A percentile compares a stretch with the other conserved stretches of the same genome.
Conservation (phyloP, 1,140 invertebrate species). For the Temnothorax nylanderi region DNA sequence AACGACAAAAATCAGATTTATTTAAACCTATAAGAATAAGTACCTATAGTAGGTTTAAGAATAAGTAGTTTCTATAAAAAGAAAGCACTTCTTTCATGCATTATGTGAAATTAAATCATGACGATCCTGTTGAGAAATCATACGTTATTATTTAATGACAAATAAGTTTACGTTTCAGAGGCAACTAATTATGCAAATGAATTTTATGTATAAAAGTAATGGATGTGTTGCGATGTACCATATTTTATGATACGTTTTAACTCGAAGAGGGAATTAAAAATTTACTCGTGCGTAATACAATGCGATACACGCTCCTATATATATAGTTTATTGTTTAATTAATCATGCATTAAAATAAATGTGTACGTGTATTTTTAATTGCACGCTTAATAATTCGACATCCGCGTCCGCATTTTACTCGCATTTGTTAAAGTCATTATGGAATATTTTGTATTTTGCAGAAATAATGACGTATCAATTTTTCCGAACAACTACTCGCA, state of each 20-base stretch:
- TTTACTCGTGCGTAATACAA: conserved; percentile 56
- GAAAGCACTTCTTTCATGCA: background rate
- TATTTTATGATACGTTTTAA: conserved; percentile 50
- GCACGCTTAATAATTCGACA: conserved; percentile 53
- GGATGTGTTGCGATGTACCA: conserved; percentile 35
- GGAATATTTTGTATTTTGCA: conserved; percentile 59
- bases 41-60: no score
- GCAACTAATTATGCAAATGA: conserved; percentile 45
- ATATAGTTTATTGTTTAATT: conserved; percentile 63
- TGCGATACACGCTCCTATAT: conserved; percentile 39
- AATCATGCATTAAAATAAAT: conserved; percentile 65
- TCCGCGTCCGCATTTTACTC: conserved; percentile 43
- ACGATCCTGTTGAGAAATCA: conserved; percentile 15
- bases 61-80: no score
- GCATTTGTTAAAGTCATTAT: conserved; percentile 70
- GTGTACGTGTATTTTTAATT: conserved; percentile 64
- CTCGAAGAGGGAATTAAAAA: conserved; percentile 38
- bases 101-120: conserved; percentile 5
- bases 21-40: no score
- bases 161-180: conserved; percentile 29
- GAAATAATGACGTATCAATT: conserved; percentile 64
- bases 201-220: conserved; percentile 52
- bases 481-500: conserved; percentile 48
- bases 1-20: background rate
- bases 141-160: conserved; percentile 12